A percentile compares a stretch with the other conserved stretches of the same genome.
phyloP scores from a whole-genome alignment of 2,113 vertebrate genomes.

The Spheniscus mendiculus region DNA sequence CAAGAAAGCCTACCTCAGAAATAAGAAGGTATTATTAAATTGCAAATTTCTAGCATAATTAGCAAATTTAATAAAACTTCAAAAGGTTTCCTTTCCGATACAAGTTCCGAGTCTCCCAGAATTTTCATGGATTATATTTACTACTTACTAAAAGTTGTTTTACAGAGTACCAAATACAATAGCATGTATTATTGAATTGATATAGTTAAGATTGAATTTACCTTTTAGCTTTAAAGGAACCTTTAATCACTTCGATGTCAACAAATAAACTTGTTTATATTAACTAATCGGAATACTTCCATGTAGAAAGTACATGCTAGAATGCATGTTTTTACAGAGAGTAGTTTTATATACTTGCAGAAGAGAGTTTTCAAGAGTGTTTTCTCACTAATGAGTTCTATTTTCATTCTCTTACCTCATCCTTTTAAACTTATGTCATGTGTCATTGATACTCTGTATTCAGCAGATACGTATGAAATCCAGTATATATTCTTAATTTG shows the following conservation, averaged over 20 bases:
- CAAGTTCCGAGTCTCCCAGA: background rate
- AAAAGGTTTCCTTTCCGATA: background rate
- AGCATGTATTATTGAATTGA: background rate
- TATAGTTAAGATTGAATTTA: background rate
- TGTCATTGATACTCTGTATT: background rate
- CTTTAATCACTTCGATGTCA: background rate
- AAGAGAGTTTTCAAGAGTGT: background rate
- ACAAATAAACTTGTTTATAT: background rate
- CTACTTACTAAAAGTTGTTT: background rate
- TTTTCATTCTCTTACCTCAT: background rate
- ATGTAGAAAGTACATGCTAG: background rate
- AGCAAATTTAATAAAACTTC: background rate
- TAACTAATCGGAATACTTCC: background rate
- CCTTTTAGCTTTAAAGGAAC: background rate
- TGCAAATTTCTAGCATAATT: background rate
- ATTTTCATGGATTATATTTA: background rate
- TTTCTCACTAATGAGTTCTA: background rate
- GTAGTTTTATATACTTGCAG: background rate
- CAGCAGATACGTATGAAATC: background rate
- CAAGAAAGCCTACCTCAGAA: constrained; percentile 99
- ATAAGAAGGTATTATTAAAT: constrained; percentile 87
- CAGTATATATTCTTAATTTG: background rate
- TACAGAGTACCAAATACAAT: background rate
- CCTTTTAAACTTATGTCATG: background rate
- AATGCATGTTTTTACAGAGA: background rate